Conservation (phyloP, 1,140 invertebrate genomes). For the Pogonomyrmex barbatus region DNA sequence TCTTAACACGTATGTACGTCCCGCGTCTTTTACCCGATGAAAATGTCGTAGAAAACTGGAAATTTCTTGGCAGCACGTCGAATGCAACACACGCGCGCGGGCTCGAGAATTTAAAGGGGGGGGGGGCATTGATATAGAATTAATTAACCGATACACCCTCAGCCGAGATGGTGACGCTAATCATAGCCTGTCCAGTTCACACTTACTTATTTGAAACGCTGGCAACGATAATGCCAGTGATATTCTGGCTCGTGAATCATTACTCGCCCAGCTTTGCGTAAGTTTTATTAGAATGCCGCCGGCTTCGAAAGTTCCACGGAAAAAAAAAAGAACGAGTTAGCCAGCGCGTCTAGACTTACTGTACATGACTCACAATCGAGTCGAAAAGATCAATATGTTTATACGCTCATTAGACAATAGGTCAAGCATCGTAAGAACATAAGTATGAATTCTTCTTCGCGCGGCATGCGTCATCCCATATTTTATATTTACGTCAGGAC, state of each 20-base stretch:
- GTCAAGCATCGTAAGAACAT: conserved; percentile 15
- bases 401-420: neutral
- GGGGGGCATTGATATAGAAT: conserved; percentile 18
- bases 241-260: conserved; percentile 62
- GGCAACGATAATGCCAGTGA: conserved; percentile 49
- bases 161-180: conserved; percentile 19
- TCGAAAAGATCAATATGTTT: neutral
- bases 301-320: conserved; percentile 42
- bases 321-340: conserved; percentile 37
- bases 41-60: neutral
- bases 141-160: conserved; percentile 40
- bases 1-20: neutral
- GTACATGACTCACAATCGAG: conserved; percentile 34
- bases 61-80: neutral
- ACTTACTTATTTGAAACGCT: conserved; percentile 35
- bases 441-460: neutral
- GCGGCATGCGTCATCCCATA: neutral
- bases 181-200: conserved; percentile 42
- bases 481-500: too few relatives aligned
- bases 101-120: neutral
- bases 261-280: conserved; percentile 22
- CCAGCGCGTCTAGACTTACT: conserved; percentile 34
- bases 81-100: neutral
- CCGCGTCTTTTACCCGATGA: neutral
- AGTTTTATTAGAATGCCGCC: conserved; percentile 55